Evolutionary conservation across 2,113 vertebrate species (phyloP).

Genomic region (Zeus faber): DNA sequence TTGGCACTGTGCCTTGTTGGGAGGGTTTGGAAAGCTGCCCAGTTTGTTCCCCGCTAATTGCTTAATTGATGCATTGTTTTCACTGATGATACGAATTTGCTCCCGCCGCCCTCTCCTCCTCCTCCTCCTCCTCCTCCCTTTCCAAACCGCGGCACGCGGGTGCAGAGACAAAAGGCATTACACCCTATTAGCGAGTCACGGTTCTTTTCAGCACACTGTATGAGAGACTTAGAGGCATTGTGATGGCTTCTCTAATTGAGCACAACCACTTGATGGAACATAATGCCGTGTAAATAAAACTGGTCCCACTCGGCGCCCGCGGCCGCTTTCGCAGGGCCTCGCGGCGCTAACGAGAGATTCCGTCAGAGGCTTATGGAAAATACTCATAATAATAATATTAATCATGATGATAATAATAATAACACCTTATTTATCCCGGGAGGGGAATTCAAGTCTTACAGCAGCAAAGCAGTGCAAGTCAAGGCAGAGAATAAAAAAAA

Average conservation of each 20-base stretch:
- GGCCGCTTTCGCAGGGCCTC: too few relatives aligned
- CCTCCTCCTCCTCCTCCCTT: conserved; percentile 19
- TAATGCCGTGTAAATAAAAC: conserved; percentile 70
- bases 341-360: too few relatives aligned
- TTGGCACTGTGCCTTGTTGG: conserved; percentile 80
- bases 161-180: conserved; percentile 81
- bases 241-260: conserved; percentile 70
- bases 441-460: too few relatives aligned
- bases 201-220: conserved; percentile 69
- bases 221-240: conserved; percentile 76
- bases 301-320: conserved; percentile 6
- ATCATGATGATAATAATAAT: too few relatives aligned
- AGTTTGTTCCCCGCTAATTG: conserved; percentile 82
- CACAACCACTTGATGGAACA: conserved; percentile 74
- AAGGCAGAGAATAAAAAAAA: too few relatives aligned
- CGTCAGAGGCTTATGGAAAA: too few relatives aligned
- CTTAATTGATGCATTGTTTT: conserved; percentile 85
- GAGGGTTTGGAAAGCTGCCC: conserved; percentile 79
- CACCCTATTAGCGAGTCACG: conserved; percentile 73
- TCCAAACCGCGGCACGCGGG: neutral
- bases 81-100: conserved; percentile 75
- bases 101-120: conserved; percentile 29
- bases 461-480: too few relatives aligned
- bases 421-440: too few relatives aligned
- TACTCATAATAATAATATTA: too few relatives aligned